Conservation (phyloP, 2,113 vertebrate species). For the Bostrychus sinensis region DNA sequence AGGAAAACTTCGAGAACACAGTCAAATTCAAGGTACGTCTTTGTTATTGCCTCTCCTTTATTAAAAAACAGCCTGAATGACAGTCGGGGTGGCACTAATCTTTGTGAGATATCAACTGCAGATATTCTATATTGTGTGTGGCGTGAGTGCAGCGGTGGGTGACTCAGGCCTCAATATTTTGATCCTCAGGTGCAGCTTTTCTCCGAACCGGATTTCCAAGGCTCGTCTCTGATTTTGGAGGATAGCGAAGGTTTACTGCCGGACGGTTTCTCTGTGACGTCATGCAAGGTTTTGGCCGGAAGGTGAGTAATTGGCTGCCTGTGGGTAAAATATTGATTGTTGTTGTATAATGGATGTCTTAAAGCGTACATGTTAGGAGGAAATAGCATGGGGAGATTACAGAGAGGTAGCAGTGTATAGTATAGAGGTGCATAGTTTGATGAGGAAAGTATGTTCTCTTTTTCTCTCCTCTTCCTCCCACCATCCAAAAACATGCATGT, state of each 20-base stretch:
- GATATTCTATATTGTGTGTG: no score
- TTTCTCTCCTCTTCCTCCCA: no score
- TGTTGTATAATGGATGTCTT: background rate
- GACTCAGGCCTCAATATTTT: conserved; percentile 36
- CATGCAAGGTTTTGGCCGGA: conserved; percentile 88
- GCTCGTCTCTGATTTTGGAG: conserved; percentile 79
- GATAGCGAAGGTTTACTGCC: conserved; percentile 77
- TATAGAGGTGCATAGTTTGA: no score
- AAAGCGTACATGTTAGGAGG: no score
- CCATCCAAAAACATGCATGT: no score
- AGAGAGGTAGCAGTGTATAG: no score
- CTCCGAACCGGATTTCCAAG: conserved; percentile 88
- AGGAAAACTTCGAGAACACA: conserved; percentile 64
- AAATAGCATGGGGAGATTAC: no score
- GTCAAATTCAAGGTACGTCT: conserved; percentile 75
- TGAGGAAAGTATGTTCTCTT: no score
- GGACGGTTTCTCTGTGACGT: conserved; percentile 81
- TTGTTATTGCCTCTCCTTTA: accelerated
- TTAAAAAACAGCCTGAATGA: background rate
- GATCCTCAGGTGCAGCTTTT: conserved; percentile 89
- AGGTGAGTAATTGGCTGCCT: conserved; percentile 79
- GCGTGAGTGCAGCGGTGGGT: background rate
- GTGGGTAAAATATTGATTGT: background rate
- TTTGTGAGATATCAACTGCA: background rate
- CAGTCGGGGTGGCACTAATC: background rate